Evolutionary conservation across 2,888 invertebrate species (phyloP).

Genomic region (Harpalus rufipes): DNA sequence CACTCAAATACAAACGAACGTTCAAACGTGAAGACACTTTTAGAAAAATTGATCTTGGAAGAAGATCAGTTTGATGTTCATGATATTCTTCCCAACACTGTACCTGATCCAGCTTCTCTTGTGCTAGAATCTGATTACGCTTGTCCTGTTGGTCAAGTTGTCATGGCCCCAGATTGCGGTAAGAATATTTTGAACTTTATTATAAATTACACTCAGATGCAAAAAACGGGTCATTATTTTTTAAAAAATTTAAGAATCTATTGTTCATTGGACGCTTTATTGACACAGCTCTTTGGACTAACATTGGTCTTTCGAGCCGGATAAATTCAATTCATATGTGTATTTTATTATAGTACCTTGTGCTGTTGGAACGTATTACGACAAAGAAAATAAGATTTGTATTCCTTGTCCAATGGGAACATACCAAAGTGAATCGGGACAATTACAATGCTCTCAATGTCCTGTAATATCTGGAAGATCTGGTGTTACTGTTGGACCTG

Average conservation of each 20-base stretch:
- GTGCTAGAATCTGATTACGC: constrained; percentile 93
- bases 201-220: no score
- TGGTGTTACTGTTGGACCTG: constrained; percentile 92
- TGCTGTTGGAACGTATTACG: constrained; percentile 93
- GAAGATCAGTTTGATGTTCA: constrained; percentile 96
- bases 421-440: constrained; percentile 96
- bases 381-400: constrained; percentile 87
- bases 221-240: no score
- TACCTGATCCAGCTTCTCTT: constrained; percentile 94
- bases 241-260: no score
- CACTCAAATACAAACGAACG: constrained; percentile 93
- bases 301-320: no score
- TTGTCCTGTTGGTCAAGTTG: constrained; percentile 95
- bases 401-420: constrained; percentile 91
- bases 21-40: constrained; percentile 88
- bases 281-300: no score
- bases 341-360: constrained; percentile 85
- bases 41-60: constrained; percentile 94
- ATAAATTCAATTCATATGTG: no score
- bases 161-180: constrained; percentile 96
- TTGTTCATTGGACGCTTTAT: no score
- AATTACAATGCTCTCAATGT: constrained; percentile 92
- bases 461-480: constrained; percentile 93
- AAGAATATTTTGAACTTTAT: constrained; percentile 69
- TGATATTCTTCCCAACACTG: constrained; percentile 95